Percentiles rank a stretch among this genome's conserved stretches.
These are phyloP conservation scores for Leptopterna dolabrata DNA, from an alignment of 2,888 invertebrate species.

Conservation along the genomic window DNA sequence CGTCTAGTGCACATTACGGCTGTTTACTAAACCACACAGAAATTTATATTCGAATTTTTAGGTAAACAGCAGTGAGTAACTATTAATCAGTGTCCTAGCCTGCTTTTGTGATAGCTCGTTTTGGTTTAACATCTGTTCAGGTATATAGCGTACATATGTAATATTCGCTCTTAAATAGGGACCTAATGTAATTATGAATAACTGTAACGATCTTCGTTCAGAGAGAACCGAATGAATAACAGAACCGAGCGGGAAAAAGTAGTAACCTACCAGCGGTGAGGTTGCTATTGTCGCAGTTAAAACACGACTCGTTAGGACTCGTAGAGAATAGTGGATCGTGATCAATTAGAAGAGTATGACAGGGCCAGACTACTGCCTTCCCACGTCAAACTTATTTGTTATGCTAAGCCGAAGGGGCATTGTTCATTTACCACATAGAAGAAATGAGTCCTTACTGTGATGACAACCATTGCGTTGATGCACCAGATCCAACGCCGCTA, in stretches of 20 bases:
- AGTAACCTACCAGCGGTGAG: not conserved
- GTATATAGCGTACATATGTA: not conserved
- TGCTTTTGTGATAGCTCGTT: no score
- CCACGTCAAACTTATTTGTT: conserved; percentile 49
- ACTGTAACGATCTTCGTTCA: not conserved
- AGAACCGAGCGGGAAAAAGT: not conserved
- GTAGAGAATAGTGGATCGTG: conserved; percentile 39
- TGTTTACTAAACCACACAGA: no score
- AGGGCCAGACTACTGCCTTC: conserved; percentile 36
- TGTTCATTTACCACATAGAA: conserved; percentile 31
- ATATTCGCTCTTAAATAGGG: not conserved
- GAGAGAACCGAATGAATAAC: not conserved
- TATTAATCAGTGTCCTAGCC: no score
- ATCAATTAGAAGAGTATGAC: conserved; percentile 50
- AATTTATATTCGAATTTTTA: no score
- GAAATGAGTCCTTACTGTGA: conserved; percentile 48
- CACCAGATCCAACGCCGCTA: not conserved
- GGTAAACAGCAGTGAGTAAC: no score
- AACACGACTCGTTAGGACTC: conserved; percentile 44
- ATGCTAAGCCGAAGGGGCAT: conserved; percentile 43
- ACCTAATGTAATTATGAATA: not conserved
- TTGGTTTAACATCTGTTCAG: not conserved
- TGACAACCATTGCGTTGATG: conserved; percentile 28
- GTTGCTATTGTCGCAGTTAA: conserved; percentile 24
- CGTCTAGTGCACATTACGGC: no score